These are phyloP conservation scores for Sebastolobus altivelis DNA, from an alignment of 2,797 vertebrate species.

Conservation along the genomic window DNA sequence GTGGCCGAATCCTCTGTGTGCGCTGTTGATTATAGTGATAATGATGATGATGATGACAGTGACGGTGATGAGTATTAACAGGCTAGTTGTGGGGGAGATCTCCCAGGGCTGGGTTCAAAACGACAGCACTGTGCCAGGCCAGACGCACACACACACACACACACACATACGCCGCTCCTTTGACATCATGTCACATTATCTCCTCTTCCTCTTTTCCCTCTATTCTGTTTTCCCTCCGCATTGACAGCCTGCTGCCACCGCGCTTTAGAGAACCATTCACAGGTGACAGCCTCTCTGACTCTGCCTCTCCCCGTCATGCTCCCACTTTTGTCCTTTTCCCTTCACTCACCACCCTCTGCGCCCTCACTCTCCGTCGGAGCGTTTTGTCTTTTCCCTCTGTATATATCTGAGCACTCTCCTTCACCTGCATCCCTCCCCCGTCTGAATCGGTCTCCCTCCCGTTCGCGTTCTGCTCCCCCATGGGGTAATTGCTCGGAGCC, in stretches of 20 bases:
- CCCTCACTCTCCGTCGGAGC: conserved; percentile 21
- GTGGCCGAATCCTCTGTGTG: conserved; percentile 26
- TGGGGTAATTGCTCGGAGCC: conserved; percentile 77
- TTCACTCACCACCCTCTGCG: conserved; percentile 34
- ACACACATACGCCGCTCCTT: conserved; percentile 33
- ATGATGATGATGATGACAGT: conserved; percentile 73
- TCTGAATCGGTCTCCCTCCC: conserved; percentile 53
- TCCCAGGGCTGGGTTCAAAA: conserved; percentile 67
- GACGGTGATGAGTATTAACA: conserved; percentile 78
- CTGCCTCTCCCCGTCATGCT: conserved; percentile 61
- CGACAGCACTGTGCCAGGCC: conserved; percentile 44
- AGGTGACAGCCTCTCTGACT: conserved; percentile 67
- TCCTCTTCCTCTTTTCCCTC: conserved; percentile 50
- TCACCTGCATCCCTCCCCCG: conserved; percentile 70
- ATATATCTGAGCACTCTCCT: conserved; percentile 69
- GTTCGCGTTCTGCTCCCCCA: conserved; percentile 59
- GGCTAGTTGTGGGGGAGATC: conserved; percentile 51
- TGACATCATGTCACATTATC: conserved; percentile 72
- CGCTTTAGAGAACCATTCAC: conserved; percentile 62
- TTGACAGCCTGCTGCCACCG: conserved; percentile 66
- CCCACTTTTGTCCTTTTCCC: conserved; percentile 58
- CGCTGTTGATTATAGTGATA: conserved; percentile 66
- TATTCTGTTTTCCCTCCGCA: conserved; percentile 57
- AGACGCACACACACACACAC: conserved; percentile 6
- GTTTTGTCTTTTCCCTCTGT: conserved; percentile 60